Evolutionary conservation across 2,888 invertebrate genomes (phyloP).

Genomic region (Furcula furcula): DNA sequence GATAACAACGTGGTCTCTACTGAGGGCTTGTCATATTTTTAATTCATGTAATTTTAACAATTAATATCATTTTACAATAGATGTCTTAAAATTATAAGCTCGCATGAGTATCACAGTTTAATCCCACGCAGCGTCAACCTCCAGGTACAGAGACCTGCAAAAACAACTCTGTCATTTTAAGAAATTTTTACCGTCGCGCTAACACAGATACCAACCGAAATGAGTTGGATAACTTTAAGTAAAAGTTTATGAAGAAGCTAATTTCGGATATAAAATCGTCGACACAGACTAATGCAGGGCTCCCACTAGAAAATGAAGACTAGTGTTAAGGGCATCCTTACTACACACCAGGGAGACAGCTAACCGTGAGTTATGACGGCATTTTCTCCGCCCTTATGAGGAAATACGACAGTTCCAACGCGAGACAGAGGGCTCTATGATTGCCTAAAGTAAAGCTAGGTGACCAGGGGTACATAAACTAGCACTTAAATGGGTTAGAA

Average conservation of each 20-base stretch:
- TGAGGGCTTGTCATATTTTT: too few relatives aligned
- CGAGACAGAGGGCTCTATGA: slow-evolving; percentile 61
- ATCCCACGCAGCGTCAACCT: too few relatives aligned
- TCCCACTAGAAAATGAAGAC: slow-evolving; percentile 74
- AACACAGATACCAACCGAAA: background rate
- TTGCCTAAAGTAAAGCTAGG: slow-evolving; percentile 62
- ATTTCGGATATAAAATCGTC: slow-evolving; percentile 36
- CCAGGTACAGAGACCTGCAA: too few relatives aligned
- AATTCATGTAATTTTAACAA: too few relatives aligned
- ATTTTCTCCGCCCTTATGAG: slow-evolving; percentile 78
- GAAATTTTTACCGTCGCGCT: too few relatives aligned
- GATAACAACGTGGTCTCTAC: too few relatives aligned
- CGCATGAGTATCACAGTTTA: too few relatives aligned
- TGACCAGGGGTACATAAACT: slow-evolving; percentile 36
- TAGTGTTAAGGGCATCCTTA: slow-evolving; percentile 80
- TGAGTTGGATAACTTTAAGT: slow-evolving; percentile 18
- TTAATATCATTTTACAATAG: too few relatives aligned
- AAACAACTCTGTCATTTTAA: too few relatives aligned
- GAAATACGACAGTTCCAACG: slow-evolving; percentile 76
- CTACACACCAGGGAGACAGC: slow-evolving; percentile 72
- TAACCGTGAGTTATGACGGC: slow-evolving; percentile 78
- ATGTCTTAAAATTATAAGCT: too few relatives aligned
- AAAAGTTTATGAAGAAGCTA: slow-evolving; percentile 16
- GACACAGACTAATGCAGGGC: slow-evolving; percentile 51
- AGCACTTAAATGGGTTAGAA: too few relatives aligned